phyloP scores from a whole-genome alignment of 2,797 vertebrate species.

The Loris lydekkerianus region DNA sequence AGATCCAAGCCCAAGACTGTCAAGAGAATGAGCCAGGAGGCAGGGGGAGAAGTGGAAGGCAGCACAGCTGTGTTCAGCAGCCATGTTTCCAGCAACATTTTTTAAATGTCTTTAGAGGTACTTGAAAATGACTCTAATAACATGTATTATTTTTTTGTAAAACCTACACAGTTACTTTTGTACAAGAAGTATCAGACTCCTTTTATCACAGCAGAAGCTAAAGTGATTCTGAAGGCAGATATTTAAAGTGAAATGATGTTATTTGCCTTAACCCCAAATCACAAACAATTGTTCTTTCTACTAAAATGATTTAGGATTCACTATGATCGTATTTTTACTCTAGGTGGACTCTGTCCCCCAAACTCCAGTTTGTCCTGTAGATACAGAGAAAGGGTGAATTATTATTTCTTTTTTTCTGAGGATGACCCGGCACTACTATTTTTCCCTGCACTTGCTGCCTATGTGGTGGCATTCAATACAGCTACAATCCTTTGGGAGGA shows the following conservation, averaged over 20 bases:
- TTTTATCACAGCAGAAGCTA: slow-evolving; percentile 35
- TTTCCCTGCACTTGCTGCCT: neutral
- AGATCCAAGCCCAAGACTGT: too few species aligned
- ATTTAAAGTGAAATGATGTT: slow-evolving; percentile 60
- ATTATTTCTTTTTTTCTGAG: neutral
- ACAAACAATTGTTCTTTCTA: slow-evolving; percentile 31
- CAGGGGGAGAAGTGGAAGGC: neutral
- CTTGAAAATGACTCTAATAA: slow-evolving; percentile 9
- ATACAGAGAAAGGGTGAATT: neutral
- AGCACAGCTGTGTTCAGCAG: neutral
- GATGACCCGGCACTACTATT: neutral
- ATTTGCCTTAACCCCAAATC: slow-evolving; percentile 55
- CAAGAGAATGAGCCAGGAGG: neutral
- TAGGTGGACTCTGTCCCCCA: neutral
- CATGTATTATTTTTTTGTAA: neutral
- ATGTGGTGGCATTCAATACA: neutral
- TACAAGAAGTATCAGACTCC: neutral
- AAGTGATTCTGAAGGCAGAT: slow-evolving; percentile 68
- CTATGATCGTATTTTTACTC: neutral
- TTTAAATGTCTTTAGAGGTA: neutral
- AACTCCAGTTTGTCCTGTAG: neutral
- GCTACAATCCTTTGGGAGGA: neutral
- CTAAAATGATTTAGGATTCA: slow-evolving; percentile 42
- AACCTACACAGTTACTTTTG: neutral
- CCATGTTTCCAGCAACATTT: neutral